phyloP scores from a whole-genome alignment of 1,140 invertebrate genomes.

The Nasonia vitripennis region DNA sequence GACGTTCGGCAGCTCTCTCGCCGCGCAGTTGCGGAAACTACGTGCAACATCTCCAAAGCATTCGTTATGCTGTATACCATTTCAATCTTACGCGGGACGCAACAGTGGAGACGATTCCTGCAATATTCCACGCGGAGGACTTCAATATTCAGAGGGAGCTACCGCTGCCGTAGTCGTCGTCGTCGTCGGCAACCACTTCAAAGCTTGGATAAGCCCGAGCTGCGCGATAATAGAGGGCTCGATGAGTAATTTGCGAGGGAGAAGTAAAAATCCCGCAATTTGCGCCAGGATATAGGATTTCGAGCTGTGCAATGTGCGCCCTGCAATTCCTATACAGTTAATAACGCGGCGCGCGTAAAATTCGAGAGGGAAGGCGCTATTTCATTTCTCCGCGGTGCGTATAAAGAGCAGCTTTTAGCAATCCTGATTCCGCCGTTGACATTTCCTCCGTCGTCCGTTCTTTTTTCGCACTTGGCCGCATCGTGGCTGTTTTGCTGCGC shows the following conservation, averaged over 20 bases:
- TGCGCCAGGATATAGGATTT: too few species aligned
- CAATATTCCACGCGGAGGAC: neutral
- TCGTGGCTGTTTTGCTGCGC: too few species aligned
- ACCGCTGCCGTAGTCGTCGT: too few species aligned
- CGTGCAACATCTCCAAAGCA: neutral
- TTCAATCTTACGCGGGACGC: neutral
- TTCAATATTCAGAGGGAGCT: neutral
- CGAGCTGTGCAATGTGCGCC: too few species aligned
- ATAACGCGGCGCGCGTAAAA: too few species aligned
- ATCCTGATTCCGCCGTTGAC: neutral
- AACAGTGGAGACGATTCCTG: neutral
- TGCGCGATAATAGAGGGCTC: too few species aligned
- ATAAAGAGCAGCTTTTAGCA: neutral
- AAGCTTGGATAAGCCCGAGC: neutral
- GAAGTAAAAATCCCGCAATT: too few species aligned
- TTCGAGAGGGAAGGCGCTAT: too few species aligned
- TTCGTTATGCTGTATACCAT: neutral
- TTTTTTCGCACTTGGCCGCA: too few species aligned
- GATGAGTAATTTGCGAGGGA: too few species aligned
- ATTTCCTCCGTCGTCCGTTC: too few species aligned
- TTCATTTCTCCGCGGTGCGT: neutral
- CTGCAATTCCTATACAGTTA: too few species aligned
- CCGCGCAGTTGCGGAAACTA: neutral
- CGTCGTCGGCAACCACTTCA: neutral
- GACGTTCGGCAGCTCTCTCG: neutral